Conservation (phyloP, 2,113 vertebrate species). For the Fukomys damarensis region DNA sequence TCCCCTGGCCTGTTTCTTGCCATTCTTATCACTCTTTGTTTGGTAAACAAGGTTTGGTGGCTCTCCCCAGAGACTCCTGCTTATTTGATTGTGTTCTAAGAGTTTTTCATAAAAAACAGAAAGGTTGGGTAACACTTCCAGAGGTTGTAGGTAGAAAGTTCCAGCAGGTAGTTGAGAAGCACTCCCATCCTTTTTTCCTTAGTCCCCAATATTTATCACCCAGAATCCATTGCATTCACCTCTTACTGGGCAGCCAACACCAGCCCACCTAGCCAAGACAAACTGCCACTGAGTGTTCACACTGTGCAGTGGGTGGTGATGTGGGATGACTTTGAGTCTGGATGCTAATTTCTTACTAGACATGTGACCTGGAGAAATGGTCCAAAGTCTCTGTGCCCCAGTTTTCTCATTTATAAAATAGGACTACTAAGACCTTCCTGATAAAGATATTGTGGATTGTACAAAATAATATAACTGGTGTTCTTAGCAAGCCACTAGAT, state of each 20-base stretch:
- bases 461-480: background rate
- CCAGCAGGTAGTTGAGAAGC: background rate
- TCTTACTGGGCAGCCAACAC: background rate
- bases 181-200: background rate
- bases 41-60: conserved; percentile 23
- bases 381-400: background rate
- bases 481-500: background rate
- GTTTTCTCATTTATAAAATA: conserved; percentile 28
- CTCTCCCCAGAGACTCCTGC: background rate
- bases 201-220: too few relatives aligned
- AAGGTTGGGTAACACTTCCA: background rate
- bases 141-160: background rate
- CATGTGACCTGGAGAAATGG: background rate
- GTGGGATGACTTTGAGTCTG: background rate
- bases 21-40: conserved; percentile 76
- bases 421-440: background rate
- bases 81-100: conserved; percentile 47
- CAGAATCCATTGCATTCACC: background rate
- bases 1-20: conserved; percentile 78
- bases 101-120: conserved; percentile 31
- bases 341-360: background rate
- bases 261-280: background rate
- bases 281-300: background rate
- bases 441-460: background rate
- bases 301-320: background rate